phyloP scores from a whole-genome alignment of 1,140 invertebrate genomes.

The Drosophila willistoni region DNA sequence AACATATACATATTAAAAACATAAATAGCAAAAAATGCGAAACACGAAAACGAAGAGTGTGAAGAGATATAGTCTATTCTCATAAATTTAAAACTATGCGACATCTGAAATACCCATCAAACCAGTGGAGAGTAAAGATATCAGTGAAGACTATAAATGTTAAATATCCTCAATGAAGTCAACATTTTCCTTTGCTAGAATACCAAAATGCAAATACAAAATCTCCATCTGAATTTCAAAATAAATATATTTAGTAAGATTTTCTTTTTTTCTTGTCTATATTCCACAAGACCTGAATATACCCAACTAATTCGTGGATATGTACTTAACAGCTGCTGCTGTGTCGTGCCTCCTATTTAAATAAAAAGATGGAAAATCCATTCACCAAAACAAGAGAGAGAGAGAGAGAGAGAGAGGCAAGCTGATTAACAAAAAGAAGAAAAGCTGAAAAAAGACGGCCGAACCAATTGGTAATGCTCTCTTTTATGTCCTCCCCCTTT shows the following conservation, averaged over 20 bases:
- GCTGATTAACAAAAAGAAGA: conserved; percentile 22
- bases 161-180: too few species aligned
- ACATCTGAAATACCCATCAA: background rate
- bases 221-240: too few species aligned
- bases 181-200: too few species aligned
- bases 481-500: background rate
- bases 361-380: background rate
- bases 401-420: conserved; percentile 1
- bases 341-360: conserved; percentile 7
- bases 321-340: conserved; percentile 2
- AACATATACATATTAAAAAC: conserved; percentile 34
- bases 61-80: background rate
- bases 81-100: background rate
- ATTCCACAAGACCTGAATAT: background rate
- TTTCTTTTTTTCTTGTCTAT: too few species aligned
- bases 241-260: too few species aligned
- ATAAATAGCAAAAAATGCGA: conserved; percentile 24
- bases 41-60: conserved; percentile 18
- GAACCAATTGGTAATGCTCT: conserved; percentile 3
- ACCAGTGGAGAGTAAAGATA: too few species aligned
- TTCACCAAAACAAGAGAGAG: background rate
- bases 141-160: too few species aligned
- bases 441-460: conserved; percentile 34
- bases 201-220: too few species aligned
- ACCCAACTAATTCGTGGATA: background rate